Evolutionary conservation across 2,797 vertebrate genomes (phyloP).

Genomic region (Phoeniculus purpureus): DNA sequence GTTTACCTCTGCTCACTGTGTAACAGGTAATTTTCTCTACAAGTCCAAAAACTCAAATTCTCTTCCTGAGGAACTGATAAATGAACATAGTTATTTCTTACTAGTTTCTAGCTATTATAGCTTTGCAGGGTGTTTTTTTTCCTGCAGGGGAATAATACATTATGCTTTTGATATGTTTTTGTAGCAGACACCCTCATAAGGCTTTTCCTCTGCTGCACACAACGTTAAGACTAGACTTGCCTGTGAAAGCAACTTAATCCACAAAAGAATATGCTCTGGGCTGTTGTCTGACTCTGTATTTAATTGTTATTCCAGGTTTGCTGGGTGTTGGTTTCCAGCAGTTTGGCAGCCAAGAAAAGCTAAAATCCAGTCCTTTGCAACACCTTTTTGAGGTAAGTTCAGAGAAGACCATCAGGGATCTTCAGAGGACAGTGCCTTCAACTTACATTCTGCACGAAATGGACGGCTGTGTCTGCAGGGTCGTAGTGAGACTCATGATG

Average conservation of each 20-base stretch:
- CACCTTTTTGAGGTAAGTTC: conserved; percentile 93
- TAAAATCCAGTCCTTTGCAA: conserved; percentile 89
- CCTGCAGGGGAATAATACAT: not conserved
- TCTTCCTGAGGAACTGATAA: not conserved
- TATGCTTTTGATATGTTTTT: not conserved
- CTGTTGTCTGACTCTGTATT: conserved; percentile 20
- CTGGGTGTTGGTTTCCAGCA: conserved; percentile 89
- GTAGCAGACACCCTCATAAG: not conserved
- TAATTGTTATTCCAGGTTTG: conserved; percentile 81
- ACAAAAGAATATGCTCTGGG: not conserved
- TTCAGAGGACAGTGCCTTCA: not conserved
- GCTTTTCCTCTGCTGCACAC: not conserved
- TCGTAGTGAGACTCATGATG: not conserved
- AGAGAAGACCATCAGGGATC: not conserved
- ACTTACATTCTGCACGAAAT: not conserved
- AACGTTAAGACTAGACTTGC: not conserved
- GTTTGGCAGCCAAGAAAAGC: conserved; percentile 88
- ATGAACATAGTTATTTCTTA: not conserved
- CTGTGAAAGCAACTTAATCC: not conserved
- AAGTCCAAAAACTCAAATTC: not conserved
- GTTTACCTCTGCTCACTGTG: not conserved
- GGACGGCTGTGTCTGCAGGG: not conserved
- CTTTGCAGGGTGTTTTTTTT: not conserved
- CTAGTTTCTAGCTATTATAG: not conserved
- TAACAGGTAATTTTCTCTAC: not conserved